Evolutionary conservation across 2,797 vertebrate genomes (phyloP).

Genomic region (Coreius guichenoti): DNA sequence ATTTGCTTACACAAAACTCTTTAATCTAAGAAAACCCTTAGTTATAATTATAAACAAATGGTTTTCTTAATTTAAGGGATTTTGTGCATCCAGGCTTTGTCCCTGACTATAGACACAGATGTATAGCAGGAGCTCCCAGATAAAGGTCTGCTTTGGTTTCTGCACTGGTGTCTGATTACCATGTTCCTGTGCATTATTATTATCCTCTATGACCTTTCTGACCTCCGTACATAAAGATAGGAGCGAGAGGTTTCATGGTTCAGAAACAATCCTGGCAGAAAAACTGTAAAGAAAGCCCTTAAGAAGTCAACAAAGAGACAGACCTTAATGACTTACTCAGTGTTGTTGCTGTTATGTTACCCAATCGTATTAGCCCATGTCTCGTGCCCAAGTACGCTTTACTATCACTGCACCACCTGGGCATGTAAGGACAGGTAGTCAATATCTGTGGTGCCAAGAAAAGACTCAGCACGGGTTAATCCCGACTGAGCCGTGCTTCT

Average conservation of each 20-base stretch:
- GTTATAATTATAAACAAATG: slow-evolving; percentile 1
- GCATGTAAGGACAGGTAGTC: slow-evolving; percentile 27
- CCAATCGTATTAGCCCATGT: slow-evolving; percentile 42
- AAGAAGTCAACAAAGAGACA: slow-evolving; percentile 31
- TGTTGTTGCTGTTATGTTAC: slow-evolving; percentile 45
- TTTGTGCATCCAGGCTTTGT: background rate
- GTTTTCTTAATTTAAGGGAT: background rate
- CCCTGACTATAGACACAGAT: background rate
- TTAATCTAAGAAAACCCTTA: background rate
- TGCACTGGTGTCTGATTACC: slow-evolving; percentile 10
- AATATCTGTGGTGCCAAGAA: slow-evolving; percentile 35
- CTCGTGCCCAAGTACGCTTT: slow-evolving; percentile 32
- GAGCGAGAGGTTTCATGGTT: background rate
- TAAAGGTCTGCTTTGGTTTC: slow-evolving; percentile 15
- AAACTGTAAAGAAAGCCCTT: background rate
- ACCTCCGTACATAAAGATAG: background rate
- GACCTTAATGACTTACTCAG: slow-evolving; percentile 29
- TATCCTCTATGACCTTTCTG: slow-evolving; percentile 27
- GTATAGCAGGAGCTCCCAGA: background rate
- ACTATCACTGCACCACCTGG: slow-evolving; percentile 23
- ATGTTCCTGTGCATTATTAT: background rate
- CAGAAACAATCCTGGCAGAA: background rate
- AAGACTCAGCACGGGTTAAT: slow-evolving; percentile 51
- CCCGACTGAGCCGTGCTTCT: slow-evolving; percentile 42
- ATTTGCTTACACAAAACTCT: background rate